These are phyloP conservation scores for Zaprionus lineosus DNA, from an alignment of 2,888 invertebrate genomes.

Conservation along the genomic window DNA sequence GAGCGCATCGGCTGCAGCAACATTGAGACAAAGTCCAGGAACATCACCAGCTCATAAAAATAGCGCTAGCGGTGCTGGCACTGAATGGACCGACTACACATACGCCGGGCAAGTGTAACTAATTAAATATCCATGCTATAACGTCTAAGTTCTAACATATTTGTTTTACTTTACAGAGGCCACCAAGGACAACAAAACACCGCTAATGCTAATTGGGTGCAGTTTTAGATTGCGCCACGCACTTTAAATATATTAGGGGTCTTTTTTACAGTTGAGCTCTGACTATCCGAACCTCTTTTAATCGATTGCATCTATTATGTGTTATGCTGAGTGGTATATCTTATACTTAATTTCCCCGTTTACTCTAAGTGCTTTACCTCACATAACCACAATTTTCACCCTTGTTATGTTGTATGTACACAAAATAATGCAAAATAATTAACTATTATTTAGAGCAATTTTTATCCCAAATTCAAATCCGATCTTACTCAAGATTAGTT, in stretches of 20 bases:
- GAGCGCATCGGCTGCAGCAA: conserved; percentile 83
- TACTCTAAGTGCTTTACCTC: too few species aligned
- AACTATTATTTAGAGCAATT: too few species aligned
- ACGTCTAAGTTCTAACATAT: background rate
- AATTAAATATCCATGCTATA: too few species aligned
- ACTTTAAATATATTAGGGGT: conserved; percentile 40
- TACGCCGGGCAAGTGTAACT: conserved; percentile 85
- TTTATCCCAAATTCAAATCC: too few species aligned
- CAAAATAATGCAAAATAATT: too few species aligned
- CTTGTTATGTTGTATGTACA: too few species aligned
- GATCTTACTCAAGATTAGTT: too few species aligned
- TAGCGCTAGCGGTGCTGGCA: conserved; percentile 83
- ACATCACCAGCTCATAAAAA: conserved; percentile 89
- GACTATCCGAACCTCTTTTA: background rate
- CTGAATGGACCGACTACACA: conserved; percentile 92
- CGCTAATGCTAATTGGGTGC: conserved; percentile 83
- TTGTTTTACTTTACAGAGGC: conserved; percentile 54
- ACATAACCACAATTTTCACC: too few species aligned
- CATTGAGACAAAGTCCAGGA: conserved; percentile 80
- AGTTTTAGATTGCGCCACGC: conserved; percentile 78
- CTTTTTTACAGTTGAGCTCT: conserved; percentile 12
- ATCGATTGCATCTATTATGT: background rate
- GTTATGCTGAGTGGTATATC: too few species aligned
- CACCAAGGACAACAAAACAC: conserved; percentile 78
- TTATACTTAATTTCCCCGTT: too few species aligned